Evolutionary conservation across 2,797 vertebrate genomes (phyloP), one percentile per base, ranked within the genome.

Genomic region (Parauchenoglanis punctatus): DNA sequence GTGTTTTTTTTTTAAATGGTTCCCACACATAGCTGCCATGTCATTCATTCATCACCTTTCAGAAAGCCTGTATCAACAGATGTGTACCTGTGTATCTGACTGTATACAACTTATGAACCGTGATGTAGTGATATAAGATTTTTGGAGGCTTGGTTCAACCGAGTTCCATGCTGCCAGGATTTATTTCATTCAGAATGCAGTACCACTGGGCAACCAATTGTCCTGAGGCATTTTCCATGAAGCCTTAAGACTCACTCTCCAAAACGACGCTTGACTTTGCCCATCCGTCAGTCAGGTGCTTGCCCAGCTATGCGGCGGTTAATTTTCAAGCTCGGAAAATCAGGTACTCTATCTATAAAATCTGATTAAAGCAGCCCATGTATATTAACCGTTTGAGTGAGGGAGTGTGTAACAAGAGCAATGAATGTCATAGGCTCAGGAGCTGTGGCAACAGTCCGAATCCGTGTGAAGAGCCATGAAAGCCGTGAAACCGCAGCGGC

Each of bases 241-340:
- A 90, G 81, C 78, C 67, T 84, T 85, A 65, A 77, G 87, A 61
- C 85, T 90, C 90, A 86, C 61, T 91, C 89, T 88, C 81, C 91
- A 90, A 92, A 92, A 91, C 91, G 90, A 88, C 86, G 61, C 88
- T 93, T 91, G 90, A 92, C 91, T 93, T 93, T 92, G 91, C 89
- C 91, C 91, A 91, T 92, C 84, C 20, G 85, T 89, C 85, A 67
- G 89, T 90, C 87, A 88, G 86, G 88, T 85, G 90, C 85, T 91
- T 68, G 75, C 58, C 89, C 73, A 77, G 89, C 85, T 91, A 91
- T 89, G 87, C 82, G 70, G 78, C 90, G 85, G 91, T 93, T 92
- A 92, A 93, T 93, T 90, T 92, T 92, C 92, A 93, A 93, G 78
- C 91, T 89, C 46, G 12, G 81, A 91, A 91, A 89, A 89, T 84